Evolutionary conservation across 2,888 invertebrate genomes (phyloP).

Genomic region (Stomorhina lunata): DNA sequence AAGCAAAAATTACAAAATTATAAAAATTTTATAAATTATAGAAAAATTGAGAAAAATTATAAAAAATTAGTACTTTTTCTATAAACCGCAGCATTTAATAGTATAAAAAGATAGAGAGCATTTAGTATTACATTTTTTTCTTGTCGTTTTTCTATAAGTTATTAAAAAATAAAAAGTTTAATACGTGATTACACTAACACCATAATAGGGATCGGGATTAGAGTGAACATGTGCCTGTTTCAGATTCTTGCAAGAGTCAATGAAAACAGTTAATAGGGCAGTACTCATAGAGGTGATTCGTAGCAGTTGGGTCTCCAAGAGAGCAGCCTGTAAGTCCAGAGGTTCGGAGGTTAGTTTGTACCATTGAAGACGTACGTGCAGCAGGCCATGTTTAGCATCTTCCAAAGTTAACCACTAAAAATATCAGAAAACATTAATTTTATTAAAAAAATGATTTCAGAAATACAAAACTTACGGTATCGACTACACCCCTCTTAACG

Average conservation of each 20-base stretch:
- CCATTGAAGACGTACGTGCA: slow-evolving; percentile 95
- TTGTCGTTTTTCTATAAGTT: slow-evolving; percentile 84
- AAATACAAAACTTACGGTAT: slow-evolving; percentile 83
- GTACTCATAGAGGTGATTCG: slow-evolving; percentile 88
- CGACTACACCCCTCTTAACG: slow-evolving; percentile 85
- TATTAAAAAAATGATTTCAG: not conserved
- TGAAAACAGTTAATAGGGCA: slow-evolving; percentile 90
- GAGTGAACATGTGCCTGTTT: slow-evolving; percentile 88
- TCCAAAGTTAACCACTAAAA: slow-evolving; percentile 96
- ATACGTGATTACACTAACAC: slow-evolving; percentile 85
- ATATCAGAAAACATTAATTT: not conserved
- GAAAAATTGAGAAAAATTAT: slow-evolving; percentile 27
- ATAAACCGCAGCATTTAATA: no score
- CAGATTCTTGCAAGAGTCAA: slow-evolving; percentile 95
- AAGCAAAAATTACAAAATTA: not conserved
- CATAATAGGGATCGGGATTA: slow-evolving; percentile 92
- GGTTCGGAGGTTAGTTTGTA: slow-evolving; percentile 87
- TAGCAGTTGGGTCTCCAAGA: slow-evolving; percentile 87
- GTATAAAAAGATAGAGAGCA: slow-evolving; percentile 69
- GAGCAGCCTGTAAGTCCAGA: slow-evolving; percentile 86
- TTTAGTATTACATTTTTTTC: slow-evolving; percentile 71
- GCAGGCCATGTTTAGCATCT: slow-evolving; percentile 96
- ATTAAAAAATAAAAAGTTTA: not conserved
- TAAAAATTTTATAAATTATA: not conserved
- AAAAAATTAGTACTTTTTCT: not conserved